Evolutionary conservation across 2,888 invertebrate species (phyloP), one percentile per base, ranked within the genome.

Genomic region (Ophion slaviceki): DNA sequence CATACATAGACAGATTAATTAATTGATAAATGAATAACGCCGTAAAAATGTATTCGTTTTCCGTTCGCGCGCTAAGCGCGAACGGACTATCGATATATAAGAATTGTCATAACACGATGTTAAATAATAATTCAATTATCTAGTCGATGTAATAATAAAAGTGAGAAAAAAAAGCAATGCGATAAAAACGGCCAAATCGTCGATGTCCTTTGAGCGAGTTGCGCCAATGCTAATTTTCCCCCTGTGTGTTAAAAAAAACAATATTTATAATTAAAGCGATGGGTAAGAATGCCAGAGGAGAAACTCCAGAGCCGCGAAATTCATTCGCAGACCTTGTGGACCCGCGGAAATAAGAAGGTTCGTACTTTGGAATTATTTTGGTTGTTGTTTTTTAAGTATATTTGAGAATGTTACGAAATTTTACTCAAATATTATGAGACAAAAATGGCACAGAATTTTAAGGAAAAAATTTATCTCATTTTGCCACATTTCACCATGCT

Each of bases 101-200:
- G 82, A 47, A 85, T 85, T 85, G 85, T 85, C 75, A 85, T 85
- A 85, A 85, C 47, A 47, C 72, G 82, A 85, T 85, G 85, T 85
- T 85, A 82, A 85, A 82, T 47, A 67, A 45, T 85, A 85, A 82
- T 85, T 85, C 85, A 85, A 66, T 85, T 85, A 85, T 85, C 85
- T 82, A 85, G 85, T 85, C 85, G 85, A 85, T 85, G 85, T 85
- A 85, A 82, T 85, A 85, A 85, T 79, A 78, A 74, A 80, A 70
- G 14, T 10, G n/a, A 64, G 17, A 61, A 64, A 64, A 36, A 24
- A 45, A 28, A 57, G 7, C 24, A 67, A 61, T 10, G 17, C 61
- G 10, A 17, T 36, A 5, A 47, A 14, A 72, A 74, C 66, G 68
- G 75, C 64, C 47, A 68, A 24, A 72, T 71, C 82, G 76, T 68